Evolutionary conservation across 1,140 invertebrate genomes (phyloP), one percentile per base, ranked within the genome.

Genomic region (Drosophila willistoni): DNA sequence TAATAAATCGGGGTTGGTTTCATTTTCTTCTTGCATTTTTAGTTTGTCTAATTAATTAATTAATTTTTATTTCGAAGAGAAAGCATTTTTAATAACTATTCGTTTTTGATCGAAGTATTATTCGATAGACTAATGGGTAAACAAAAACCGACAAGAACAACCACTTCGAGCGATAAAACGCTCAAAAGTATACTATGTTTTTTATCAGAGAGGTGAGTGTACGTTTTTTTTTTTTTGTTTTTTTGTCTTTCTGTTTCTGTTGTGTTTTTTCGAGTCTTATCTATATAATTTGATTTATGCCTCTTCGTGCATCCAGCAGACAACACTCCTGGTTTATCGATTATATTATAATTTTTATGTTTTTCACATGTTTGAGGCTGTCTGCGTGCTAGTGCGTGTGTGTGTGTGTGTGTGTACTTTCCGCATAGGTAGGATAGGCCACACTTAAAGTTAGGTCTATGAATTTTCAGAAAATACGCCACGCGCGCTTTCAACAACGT

Each of bases 211-310:
- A 64, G 64, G 72, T 68, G 68, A 68, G 59, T 61, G 56, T 39
- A 63, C 61, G 60, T 64, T 4, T 33, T 25, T 14, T 6, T 44
- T 42, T 25, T 33, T 71, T 56, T 67, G 62, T 10, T 55, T 68
- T 68, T 73, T 59, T 59, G 7, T 36, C 7, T 63, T 55, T 74
- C 44, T 51, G 44, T 47, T 47, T 47, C 17, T 51, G 19, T 51
- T 22, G 44, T 51, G 17, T 51, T 51, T 51, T 51, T 19, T 39
- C 36, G 12, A 51, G 44, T 51, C 44, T 67, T 82, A 77, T 74
- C 79, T 77, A 68, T 77, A 71, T 83, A 87, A 87, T 86, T 87
- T 79, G 79, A 86, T 86, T 86, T 83, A 80, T 83, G 76, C 60
- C 64, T 14, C 62, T 57, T 51, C 44, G 54, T 62, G 73, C 59